These are phyloP conservation scores for Oncorhynchus tshawytscha DNA, from an alignment of 2,113 vertebrate genomes.

Conservation along the genomic window DNA sequence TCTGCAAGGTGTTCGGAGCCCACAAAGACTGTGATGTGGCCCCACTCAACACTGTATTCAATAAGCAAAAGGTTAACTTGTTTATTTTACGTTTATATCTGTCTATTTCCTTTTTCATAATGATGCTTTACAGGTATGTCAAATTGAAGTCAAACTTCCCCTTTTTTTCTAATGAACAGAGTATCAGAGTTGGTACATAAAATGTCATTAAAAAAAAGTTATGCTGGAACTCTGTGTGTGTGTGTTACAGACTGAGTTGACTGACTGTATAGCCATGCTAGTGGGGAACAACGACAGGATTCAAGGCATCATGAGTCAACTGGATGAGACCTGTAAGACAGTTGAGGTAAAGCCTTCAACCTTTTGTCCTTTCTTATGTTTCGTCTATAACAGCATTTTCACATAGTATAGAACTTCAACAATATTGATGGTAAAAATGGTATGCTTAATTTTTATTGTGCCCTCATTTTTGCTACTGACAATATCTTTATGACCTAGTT, in stretches of 20 bases:
- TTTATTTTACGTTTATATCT: background rate
- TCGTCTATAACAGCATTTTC: background rate
- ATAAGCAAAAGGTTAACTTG: slow-evolving; percentile 81
- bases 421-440: too few relatives aligned
- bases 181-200: too few relatives aligned
- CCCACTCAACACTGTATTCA: slow-evolving; percentile 83
- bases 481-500: too few relatives aligned
- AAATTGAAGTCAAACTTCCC: too few relatives aligned
- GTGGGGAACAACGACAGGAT: slow-evolving; percentile 91
- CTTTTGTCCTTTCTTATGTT: background rate
- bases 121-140: too few relatives aligned
- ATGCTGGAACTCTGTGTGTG: slow-evolving; percentile 13
- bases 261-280: slow-evolving; percentile 86
- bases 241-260: slow-evolving; percentile 80
- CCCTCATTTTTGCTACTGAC: too few relatives aligned
- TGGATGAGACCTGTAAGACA: slow-evolving; percentile 87
- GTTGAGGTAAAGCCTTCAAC: slow-evolving; percentile 77
- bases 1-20: slow-evolving; percentile 93
- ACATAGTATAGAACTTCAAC: too few relatives aligned
- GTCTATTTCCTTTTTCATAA: background rate
- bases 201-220: too few relatives aligned
- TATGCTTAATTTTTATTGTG: too few relatives aligned
- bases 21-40: slow-evolving; percentile 93
- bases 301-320: slow-evolving; percentile 84
- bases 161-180: background rate